phyloP scores from a whole-genome alignment of 2,113 vertebrate genomes.

The Saccopteryx bilineata region DNA sequence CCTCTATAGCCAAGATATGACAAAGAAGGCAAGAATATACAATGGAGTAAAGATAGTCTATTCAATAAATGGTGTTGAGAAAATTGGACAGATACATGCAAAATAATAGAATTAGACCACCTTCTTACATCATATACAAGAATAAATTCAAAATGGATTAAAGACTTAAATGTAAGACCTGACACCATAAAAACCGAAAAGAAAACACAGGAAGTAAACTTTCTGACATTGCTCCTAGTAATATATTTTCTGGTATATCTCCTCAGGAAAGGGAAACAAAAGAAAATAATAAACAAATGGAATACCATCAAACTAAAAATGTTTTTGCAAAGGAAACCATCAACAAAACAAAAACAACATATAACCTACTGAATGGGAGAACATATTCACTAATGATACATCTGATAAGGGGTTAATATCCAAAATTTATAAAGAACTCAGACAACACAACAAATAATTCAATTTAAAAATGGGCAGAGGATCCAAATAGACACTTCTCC shows the following conservation, averaged over 20 bases:
- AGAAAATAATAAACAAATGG: neutral
- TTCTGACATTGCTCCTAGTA: neutral
- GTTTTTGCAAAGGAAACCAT: neutral
- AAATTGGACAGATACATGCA: neutral
- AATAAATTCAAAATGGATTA: neutral
- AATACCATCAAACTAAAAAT: neutral
- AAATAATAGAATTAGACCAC: neutral
- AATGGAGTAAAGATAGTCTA: neutral
- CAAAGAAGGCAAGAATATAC: neutral
- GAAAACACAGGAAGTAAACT: neutral
- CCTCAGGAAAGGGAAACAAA: neutral
- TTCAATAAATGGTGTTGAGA: neutral
- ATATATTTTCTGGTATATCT: neutral
- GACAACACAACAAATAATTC: neutral
- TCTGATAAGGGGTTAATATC: neutral
- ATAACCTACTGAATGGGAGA: neutral
- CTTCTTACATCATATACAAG: neutral
- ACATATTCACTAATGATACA: neutral
- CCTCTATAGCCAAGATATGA: neutral
- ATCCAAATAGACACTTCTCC: neutral
- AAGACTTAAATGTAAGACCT: neutral
- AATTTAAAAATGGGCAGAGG: neutral
- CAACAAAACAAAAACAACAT: neutral
- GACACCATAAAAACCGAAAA: neutral
- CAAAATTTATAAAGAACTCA: neutral